Conservation (phyloP, 2,888 invertebrate genomes). For the Xylota segnis region DNA sequence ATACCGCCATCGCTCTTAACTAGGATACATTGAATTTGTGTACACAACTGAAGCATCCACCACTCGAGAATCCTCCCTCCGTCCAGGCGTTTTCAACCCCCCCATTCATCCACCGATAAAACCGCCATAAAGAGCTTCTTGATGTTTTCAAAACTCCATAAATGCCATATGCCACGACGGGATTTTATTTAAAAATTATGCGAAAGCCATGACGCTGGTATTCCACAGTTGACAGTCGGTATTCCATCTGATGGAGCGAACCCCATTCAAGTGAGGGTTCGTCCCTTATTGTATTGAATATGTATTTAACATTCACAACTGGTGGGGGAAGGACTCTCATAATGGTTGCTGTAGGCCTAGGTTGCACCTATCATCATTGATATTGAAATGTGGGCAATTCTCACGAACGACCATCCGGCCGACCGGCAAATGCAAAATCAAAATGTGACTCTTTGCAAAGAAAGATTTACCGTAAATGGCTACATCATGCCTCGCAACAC, state of each 20-base stretch:
- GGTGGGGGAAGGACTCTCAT: not conserved
- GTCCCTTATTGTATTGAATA: slow-evolving; percentile 43
- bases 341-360: slow-evolving; percentile 19
- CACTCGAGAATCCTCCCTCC: slow-evolving; percentile 35
- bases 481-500: slow-evolving; percentile 55
- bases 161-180: slow-evolving; percentile 73
- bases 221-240: slow-evolving; percentile 67
- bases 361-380: slow-evolving; percentile 59
- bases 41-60: slow-evolving; percentile 34
- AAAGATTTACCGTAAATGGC: slow-evolving; percentile 48
- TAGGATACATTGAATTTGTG: slow-evolving; percentile 58
- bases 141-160: slow-evolving; percentile 76
- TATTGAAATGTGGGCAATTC: slow-evolving; percentile 71
- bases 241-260: slow-evolving; percentile 28
- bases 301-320: slow-evolving; percentile 60
- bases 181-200: slow-evolving; percentile 76
- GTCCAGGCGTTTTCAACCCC: slow-evolving; percentile 58
- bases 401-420: slow-evolving; percentile 35
- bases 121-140: slow-evolving; percentile 72
- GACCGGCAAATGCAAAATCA: slow-evolving; percentile 45
- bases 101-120: slow-evolving; percentile 68
- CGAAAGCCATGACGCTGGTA: slow-evolving; percentile 62
- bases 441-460: slow-evolving; percentile 25
- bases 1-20: slow-evolving; percentile 7
- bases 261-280: slow-evolving; percentile 41